Evolutionary conservation across 2,888 invertebrate species (phyloP), one percentile per base, ranked within the genome.

Genomic region (Pecten maximus): DNA sequence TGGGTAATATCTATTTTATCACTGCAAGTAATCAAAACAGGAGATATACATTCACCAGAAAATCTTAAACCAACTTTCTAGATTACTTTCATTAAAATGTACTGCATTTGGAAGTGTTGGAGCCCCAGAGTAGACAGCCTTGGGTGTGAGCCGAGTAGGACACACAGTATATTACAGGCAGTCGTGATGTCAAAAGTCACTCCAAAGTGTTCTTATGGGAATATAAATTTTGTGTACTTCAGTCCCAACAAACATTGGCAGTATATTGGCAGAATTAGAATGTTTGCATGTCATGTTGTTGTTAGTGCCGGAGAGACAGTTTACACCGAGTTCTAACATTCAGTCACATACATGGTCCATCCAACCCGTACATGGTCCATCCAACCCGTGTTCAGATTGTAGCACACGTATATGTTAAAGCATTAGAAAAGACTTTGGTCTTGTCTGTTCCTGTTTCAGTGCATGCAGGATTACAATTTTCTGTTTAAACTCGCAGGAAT

Each of bases 271-370:
- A 28, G 74, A 54, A 54, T 54, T 54, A 54, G 54, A 54, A 23
- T 74, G 35, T 74, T 23, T 74, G 74, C 74, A 74, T 74, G 74
- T 35, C 12, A 74, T 74, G 74, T 74, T 74, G 74, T 28, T 74
- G 8, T 23, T n/a, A 23, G 16, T 54, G 23, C 54, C 16, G n/a
- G 54, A n/a, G 54, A n/a, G 54, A 54, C 54, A 19, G n/a, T 54
- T 54, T 54, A 54, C 23, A 54, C n/a, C 2, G 19, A 19, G 19
- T 54, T 74, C 74, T 74, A 74, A 74, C 74, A 74, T 15, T 23
- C 54, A 28, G 74, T 74, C 74, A 74, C 74, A 35, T 35, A 74
- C 10, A 8, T 19, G 2, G n/a, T 6, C 19, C n/a, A n/a, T 54
- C 23, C 19, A n/a, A n/a, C n/a, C n/a, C n/a, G n/a, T n/a, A 54